Base-by-base conservation (phyloP, 1,140 invertebrate species). In the Plectrocnemia conspersa region DNA sequence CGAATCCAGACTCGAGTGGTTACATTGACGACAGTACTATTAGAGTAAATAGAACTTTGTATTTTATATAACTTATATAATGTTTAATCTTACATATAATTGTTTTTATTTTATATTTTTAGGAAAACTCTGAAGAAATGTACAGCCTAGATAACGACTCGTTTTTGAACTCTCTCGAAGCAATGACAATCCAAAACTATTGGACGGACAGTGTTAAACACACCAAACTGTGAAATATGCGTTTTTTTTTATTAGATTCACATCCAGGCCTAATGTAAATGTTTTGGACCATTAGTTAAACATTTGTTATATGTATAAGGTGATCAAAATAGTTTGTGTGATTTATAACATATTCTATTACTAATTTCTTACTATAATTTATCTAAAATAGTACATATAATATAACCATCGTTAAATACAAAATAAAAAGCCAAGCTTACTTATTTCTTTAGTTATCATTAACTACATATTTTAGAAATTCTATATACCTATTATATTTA, bases 91-190 rank as follows among this genome's bases (percentile, higher is more conserved):
- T 42, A 4, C 7, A 21, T 42, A 19, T 22, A 16, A 42, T 42
- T 42, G 35, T 57, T 54, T 11, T 56, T 48, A 33, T 59, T 48
- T 66, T 52, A 58, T 44, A 62, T 50, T 77, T 82, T 16, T 76
- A 91, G 89, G 89, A 91, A 69, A 91, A 90, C 68, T 91, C 88
- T 0, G 89, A 92, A 74, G 89, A 91, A 74, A 90, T 91, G 87
- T 91, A 91, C 72, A 91, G 89, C 67, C 74, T 92, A 71, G 89
- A 93, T 73, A 93, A 92, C 68, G 89, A 93, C 69, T 92, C 89
- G 53, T 93, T 92, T 73, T 77, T 93, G 44, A 93, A 92, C 72
- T 91, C 89, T 47, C 68, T 92, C 56, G 89, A 93, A 73, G 89
- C 89, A 46, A 91, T 93, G 88, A 93, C 89, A 64, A 91, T 93